phyloP scores from a whole-genome alignment of 2,113 vertebrate genomes.

The Herpailurus yagouaroundi region DNA sequence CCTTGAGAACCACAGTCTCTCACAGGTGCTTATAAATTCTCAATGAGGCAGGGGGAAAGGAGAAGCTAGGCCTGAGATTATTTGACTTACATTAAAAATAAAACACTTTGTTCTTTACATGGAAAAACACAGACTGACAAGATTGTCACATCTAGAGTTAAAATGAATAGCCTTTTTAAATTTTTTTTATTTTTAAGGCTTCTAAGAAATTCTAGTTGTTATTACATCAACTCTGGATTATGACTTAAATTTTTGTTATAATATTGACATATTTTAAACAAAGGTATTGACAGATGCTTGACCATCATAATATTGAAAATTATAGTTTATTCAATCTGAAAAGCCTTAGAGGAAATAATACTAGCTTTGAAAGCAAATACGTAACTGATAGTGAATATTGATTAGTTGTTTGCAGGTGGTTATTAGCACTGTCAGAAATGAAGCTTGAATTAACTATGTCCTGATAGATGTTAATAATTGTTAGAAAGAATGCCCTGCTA shows the following conservation, averaged over 20 bases:
- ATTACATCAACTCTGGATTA: neutral
- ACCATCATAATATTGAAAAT: constrained; percentile 14
- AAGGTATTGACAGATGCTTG: constrained; percentile 31
- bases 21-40: neutral
- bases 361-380: constrained; percentile 67
- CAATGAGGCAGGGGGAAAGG: neutral
- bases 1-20: neutral
- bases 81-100: neutral
- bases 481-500: constrained; percentile 63
- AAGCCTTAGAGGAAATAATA: constrained; percentile 55
- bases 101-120: neutral
- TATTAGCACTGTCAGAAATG: constrained; percentile 76
- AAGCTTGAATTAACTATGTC: constrained; percentile 75
- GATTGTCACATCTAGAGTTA: neutral
- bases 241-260: constrained; percentile 28
- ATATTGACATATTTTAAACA: neutral
- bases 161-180: neutral
- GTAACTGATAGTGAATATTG: constrained; percentile 73
- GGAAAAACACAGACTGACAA: neutral
- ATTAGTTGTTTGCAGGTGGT: constrained; percentile 68
- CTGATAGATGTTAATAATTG: constrained; percentile 74
- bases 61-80: neutral
- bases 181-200: neutral
- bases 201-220: constrained; percentile 41
- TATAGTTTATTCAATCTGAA: constrained; percentile 18